Conservation (phyloP, 2,888 invertebrate genomes). For the Hecatera dysodea region DNA sequence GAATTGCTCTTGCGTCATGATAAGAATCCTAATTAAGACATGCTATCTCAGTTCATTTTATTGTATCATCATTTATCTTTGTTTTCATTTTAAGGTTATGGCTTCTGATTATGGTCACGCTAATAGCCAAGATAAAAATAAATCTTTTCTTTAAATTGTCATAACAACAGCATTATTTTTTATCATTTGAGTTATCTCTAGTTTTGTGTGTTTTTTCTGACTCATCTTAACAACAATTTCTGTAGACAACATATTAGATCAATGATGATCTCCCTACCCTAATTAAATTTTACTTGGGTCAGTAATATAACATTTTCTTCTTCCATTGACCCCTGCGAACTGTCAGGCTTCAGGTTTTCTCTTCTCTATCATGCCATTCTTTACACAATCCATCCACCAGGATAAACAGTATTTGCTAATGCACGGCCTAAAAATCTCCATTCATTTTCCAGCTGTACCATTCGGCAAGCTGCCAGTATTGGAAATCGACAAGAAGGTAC, state of each 20-base stretch:
- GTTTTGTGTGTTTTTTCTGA: neutral
- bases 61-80: neutral
- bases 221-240: neutral
- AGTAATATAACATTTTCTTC: neutral
- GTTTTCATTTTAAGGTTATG: constrained; percentile 10
- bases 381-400: neutral
- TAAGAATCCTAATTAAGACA: constrained; percentile 4
- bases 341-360: too few species aligned
- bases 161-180: neutral
- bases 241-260: neutral
- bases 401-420: neutral
- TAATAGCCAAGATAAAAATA: neutral
- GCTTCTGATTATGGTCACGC: neutral
- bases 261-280: too few species aligned
- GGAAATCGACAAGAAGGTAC: constrained; percentile 83
- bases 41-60: neutral
- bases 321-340: neutral
- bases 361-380: neutral
- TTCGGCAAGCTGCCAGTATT: constrained; percentile 85
- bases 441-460: constrained; percentile 48
- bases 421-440: neutral
- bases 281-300: neutral
- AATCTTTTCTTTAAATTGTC: neutral
- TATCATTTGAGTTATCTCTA: neutral
- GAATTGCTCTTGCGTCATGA: neutral